Evolutionary conservation across 2,797 vertebrate species (phyloP), one percentile per base, ranked within the genome.

Genomic region (Tamandua tetradactyla): DNA sequence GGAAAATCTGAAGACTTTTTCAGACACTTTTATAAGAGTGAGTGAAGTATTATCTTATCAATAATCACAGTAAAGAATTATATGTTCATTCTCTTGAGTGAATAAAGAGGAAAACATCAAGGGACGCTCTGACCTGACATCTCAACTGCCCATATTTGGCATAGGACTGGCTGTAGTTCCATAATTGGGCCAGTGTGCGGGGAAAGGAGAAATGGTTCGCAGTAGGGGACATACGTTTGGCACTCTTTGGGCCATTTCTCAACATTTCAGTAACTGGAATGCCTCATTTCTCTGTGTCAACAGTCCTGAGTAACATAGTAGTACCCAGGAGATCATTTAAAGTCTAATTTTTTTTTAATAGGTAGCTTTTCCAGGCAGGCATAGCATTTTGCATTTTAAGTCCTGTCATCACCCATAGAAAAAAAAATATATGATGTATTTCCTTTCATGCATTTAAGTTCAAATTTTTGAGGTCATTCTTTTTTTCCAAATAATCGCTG

Each of bases 271-370:
- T 86, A 68, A 95, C 91, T 95, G 93, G 86, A 93, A 93, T 94
- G 93, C 42, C 71, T 64, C 49, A 0, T 93, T 91, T 49, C 14
- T 92, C 89, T 80, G 64, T 66, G 82, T 89, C 87, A 91, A 97
- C 96, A 97, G 95, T 96, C 86, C 76, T 91, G 94, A 96, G 96
- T 97, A 97, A 96, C 96, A 81, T 87, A 96, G 96, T 95, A 91
- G 96, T 87, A 96, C 97, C 95, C 97, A 94, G 42, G 97, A 97
- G 97, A 97, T 95, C 97, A 86, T 91, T 97, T 97, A 97, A 97
- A 96, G 61, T 91, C 75, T 96, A 62, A 82, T 93, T 95, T 96
- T 94, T 93, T 81, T 40, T 1, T 6, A 71, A 86, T 96, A 96
- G 92, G 96, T 96, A 96, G 96, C 92, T 93, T 96, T 97, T 97